A percentile compares a stretch with the other conserved stretches of the same genome.
Conservation (phyloP, 2,113 vertebrate species). For the Hystrix brachyura region DNA sequence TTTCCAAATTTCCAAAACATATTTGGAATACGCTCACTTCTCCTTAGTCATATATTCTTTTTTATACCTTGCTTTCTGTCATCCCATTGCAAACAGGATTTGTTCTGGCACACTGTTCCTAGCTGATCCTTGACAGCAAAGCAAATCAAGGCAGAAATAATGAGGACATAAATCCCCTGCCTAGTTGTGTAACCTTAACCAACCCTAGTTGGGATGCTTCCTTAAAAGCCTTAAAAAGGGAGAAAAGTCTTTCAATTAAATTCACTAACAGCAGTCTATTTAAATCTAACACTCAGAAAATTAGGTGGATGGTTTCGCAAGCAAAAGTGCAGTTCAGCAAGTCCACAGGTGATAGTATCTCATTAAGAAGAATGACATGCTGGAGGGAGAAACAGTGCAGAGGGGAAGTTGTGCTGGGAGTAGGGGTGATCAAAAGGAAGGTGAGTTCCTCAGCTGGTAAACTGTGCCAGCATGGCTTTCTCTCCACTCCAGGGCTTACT, state of each 20-base stretch:
- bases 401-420: background rate
- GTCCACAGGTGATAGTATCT: background rate
- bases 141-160: conserved; percentile 68
- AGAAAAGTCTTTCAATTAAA: conserved; percentile 39
- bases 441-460: background rate
- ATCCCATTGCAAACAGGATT: background rate
- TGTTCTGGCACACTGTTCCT: conserved; percentile 42
- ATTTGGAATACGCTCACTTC: conserved; percentile 43
- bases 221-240: background rate
- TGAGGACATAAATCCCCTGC: conserved; percentile 39
- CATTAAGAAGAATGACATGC: conserved; percentile 28
- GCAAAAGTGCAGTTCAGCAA: conserved; percentile 43
- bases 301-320: conserved; percentile 19
- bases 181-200: conserved; percentile 39
- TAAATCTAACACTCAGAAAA: conserved; percentile 54
- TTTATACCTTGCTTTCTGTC: conserved; percentile 50
- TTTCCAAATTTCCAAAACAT: background rate
- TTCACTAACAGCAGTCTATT: conserved; percentile 42
- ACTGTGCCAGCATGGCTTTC: background rate
- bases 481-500: background rate
- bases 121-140: conserved; percentile 63
- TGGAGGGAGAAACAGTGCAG: background rate
- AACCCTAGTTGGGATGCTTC: conserved; percentile 5
- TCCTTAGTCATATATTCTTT: conserved; percentile 34
- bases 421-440: conserved; percentile 21